These are phyloP conservation scores for Hemitrygon akajei DNA, from an alignment of 2,797 vertebrate genomes.

Conservation along the genomic window DNA sequence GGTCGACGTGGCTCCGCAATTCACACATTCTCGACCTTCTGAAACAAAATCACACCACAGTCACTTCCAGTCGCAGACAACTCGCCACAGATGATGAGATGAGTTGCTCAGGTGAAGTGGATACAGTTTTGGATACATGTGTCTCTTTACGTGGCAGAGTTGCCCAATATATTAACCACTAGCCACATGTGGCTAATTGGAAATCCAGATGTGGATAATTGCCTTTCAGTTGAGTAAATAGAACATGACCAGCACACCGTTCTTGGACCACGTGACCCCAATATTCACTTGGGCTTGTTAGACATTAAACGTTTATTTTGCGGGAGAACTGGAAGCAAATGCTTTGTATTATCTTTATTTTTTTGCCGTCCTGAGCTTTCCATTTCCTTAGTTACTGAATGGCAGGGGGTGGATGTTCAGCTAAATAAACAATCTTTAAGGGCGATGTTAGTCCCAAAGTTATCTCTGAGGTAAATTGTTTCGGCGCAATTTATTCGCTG, in stretches of 20 bases:
- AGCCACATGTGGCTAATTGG: slow-evolving; percentile 27
- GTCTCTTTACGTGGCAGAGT: not conserved
- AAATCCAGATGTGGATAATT: slow-evolving; percentile 9
- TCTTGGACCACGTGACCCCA: not conserved
- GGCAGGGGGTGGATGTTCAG: not conserved
- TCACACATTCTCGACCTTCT: slow-evolving; percentile 98
- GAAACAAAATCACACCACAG: slow-evolving; percentile 56
- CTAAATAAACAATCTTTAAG: not conserved
- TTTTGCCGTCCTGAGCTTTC: not conserved
- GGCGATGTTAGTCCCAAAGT: not conserved
- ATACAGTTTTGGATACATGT: not conserved
- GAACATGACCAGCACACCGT: not conserved
- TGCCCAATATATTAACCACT: slow-evolving; percentile 8
- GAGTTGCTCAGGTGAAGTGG: not conserved
- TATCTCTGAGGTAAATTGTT: not conserved
- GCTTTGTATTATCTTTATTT: not conserved
- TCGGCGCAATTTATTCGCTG: not conserved
- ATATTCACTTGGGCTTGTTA: not conserved
- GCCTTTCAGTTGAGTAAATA: not conserved
- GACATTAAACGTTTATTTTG: not conserved
- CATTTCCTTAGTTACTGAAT: not conserved
- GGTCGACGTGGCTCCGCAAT: slow-evolving; percentile 95
- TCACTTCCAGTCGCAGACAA: not conserved
- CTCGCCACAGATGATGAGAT: not conserved
- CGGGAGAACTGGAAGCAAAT: not conserved